Evolutionary conservation across 2,888 invertebrate genomes (phyloP), one percentile per base, ranked within the genome.

Genomic region (Tachina fera): DNA sequence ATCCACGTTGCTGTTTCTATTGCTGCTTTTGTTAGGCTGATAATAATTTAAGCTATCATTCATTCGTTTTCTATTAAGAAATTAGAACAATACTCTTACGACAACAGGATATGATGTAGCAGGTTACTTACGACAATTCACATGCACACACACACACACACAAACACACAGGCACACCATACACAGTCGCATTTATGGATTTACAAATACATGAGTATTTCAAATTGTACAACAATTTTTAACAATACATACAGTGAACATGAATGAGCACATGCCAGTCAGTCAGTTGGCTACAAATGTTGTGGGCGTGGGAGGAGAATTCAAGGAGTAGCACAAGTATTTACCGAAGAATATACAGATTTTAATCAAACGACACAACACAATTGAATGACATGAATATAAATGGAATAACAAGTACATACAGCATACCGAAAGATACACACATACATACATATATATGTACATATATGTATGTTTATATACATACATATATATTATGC

Each of bases 81-180:
- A 60, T 71, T 71, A 39, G 77, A 77, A 84, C 76, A 84, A 84
- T 84, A 67, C 51, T 56, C 72, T 41, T 81, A 63, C 63, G 72
- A 63, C 60, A 77, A 61, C 81, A 84, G 84, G 84, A 84, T 81
- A 63, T 84, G 76, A 84, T 81, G 77, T 63, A 81, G 81, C 84
- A 81, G 81, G 81, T 84, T 81, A 74, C 61, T 71, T 56, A 71
- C 65, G 63, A 60, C 70, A 61, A 16, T 65, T 49, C 39, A 19
- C 16, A 53, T 39, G 19, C 47, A 53, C 6, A 31, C 31, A 60
- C 9, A 22, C 19, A 31, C 4, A 31, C 31, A 31, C 31, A 31
- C 4, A 31, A 2, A 31, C 31, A 31, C 31, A 31, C 31, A 31
- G 6, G 31, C 31, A 31, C 6, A 31, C 31, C 31, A 31, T 31